Conservation (phyloP, 2,797 vertebrate species). For the Acestrorhynchus altus region DNA sequence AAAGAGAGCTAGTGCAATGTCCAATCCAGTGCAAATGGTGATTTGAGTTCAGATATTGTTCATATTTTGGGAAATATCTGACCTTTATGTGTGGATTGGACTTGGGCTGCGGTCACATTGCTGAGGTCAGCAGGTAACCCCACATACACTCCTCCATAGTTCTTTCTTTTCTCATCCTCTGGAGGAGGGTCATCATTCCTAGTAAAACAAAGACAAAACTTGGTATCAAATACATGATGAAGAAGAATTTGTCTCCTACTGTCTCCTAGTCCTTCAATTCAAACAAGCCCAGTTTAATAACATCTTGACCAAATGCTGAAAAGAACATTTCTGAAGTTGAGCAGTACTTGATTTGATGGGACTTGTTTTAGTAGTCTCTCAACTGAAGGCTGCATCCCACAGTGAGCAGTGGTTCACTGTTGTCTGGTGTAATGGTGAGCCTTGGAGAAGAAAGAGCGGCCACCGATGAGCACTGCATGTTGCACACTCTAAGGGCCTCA, state of each 20-base stretch:
- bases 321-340: background rate
- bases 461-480: conserved; percentile 4
- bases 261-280: background rate
- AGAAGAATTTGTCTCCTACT: no score
- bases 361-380: conserved; percentile 23
- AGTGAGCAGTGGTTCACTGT: conserved; percentile 25
- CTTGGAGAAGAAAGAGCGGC: background rate
- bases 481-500: conserved; percentile 12
- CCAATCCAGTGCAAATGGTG: background rate
- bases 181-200: conserved; percentile 76
- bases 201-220: background rate
- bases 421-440: background rate
- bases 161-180: conserved; percentile 87
- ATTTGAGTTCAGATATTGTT: background rate
- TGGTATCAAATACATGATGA: background rate
- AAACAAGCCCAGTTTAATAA: background rate
- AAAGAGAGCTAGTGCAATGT: background rate
- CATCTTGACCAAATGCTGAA: background rate
- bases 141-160: conserved; percentile 93
- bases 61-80: background rate
- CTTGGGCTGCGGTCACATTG: conserved; percentile 75
- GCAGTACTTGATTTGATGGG: conserved; percentile 7
- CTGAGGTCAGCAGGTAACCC: conserved; percentile 83
- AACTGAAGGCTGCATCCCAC: background rate
- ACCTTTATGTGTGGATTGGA: conserved; percentile 83